A percentile compares a stretch with the other conserved stretches of the same genome.
Evolutionary conservation across 2,797 vertebrate genomes (phyloP).

Genomic region (Phoxinus dragarum): DNA sequence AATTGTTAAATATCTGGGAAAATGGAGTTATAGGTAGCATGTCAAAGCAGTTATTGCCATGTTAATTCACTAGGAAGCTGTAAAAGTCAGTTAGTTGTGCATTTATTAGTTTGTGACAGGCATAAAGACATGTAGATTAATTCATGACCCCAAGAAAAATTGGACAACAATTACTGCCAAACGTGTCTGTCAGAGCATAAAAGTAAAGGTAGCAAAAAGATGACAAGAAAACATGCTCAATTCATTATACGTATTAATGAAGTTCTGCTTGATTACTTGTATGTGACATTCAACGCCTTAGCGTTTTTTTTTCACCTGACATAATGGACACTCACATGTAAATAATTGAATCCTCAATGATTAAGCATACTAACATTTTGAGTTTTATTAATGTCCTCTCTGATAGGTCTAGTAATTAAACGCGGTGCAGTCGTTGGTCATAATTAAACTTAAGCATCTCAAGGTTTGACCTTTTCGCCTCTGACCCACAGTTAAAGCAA

Average conservation of each 20-base stretch:
- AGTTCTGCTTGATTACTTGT: constrained; percentile 84
- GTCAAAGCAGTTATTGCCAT: constrained; percentile 45
- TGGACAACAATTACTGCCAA: constrained; percentile 82
- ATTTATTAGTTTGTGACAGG: constrained; percentile 86
- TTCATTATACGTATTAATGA: constrained; percentile 86
- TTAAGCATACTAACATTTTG: constrained; percentile 74
- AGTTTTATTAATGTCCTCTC: constrained; percentile 71
- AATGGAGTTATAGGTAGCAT: not conserved
- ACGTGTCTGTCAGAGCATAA: constrained; percentile 82
- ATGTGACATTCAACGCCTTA: constrained; percentile 76
- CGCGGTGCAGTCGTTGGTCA: constrained; percentile 61
- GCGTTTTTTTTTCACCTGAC: constrained; percentile 71
- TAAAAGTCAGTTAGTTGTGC: constrained; percentile 83
- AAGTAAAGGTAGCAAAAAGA: constrained; percentile 83
- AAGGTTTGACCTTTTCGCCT: constrained; percentile 74
- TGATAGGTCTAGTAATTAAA: constrained; percentile 77
- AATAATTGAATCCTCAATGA: constrained; percentile 80
- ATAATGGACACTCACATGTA: constrained; percentile 78
- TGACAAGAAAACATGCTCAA: constrained; percentile 81
- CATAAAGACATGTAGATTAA: constrained; percentile 83
- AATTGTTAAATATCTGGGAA: not conserved
- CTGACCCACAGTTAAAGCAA: constrained; percentile 69
- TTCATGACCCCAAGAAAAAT: constrained; percentile 82
- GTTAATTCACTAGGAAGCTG: constrained; percentile 68
- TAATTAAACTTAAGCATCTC: constrained; percentile 58